A percentile compares a stretch with the other conserved stretches of the same genome.
Evolutionary conservation across 2,888 invertebrate genomes (phyloP).

Genomic region (Andrena praecox): DNA sequence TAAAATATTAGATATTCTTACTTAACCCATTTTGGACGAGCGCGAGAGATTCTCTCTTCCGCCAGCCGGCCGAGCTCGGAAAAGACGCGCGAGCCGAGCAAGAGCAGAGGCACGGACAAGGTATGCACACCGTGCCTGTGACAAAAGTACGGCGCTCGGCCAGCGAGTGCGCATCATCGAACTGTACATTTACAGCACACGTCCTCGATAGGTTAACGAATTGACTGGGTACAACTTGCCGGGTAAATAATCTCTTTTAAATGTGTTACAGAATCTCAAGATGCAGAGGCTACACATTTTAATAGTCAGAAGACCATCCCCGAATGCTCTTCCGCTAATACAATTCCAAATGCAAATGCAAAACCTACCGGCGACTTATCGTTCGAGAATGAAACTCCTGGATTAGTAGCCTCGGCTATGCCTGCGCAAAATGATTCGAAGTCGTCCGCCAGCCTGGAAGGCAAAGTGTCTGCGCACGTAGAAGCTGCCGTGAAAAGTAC

Average conservation of each 20-base stretch:
- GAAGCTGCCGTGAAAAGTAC: conserved; percentile 66
- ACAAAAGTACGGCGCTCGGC: no score
- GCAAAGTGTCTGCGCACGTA: conserved; percentile 55
- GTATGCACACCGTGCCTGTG: no score
- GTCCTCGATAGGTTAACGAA: no score
- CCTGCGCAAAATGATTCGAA: conserved; percentile 61
- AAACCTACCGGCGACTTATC: conserved; percentile 68
- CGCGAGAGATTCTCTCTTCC: no score
- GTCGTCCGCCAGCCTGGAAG: conserved; percentile 55
- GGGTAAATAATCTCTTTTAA: neutral
- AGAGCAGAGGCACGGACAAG: no score
- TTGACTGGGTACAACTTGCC: no score
- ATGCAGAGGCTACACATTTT: conserved; percentile 77
- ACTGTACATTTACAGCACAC: no score
- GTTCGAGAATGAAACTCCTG: conserved; percentile 76
- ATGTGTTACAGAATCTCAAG: conserved; percentile 83
- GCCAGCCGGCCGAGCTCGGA: no score
- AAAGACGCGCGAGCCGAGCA: no score
- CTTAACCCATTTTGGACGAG: neutral
- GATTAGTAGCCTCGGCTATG: conserved; percentile 51
- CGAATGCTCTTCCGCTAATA: conserved; percentile 67
- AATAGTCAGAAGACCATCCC: conserved; percentile 75
- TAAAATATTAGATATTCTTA: neutral
- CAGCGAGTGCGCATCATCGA: no score
- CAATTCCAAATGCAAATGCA: conserved; percentile 69